Percentiles rank a stretch among this genome's conserved stretches.
Conservation (phyloP, 2,888 invertebrate genomes). For the Muschampia plurimacula region DNA sequence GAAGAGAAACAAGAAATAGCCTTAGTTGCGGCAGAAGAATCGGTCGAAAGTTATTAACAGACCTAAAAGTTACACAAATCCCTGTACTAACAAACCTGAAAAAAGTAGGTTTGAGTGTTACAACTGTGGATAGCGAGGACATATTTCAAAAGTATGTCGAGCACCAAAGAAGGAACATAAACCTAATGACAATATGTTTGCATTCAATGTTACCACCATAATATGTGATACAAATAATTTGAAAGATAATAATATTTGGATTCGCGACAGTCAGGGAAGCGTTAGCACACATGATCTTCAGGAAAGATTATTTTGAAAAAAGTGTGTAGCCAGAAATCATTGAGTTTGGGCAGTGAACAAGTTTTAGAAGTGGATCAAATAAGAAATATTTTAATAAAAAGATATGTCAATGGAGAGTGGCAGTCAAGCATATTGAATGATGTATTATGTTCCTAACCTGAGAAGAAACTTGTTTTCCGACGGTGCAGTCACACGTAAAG, state of each 20-base stretch:
- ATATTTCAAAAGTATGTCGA: slow-evolving; percentile 50
- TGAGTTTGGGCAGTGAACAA: slow-evolving; percentile 49
- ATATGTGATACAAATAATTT: not conserved
- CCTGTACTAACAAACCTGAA: not conserved
- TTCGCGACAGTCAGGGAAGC: slow-evolving; percentile 48
- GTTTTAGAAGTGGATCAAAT: slow-evolving; percentile 45
- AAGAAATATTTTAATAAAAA: slow-evolving; percentile 48
- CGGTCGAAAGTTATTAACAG: too few relatives aligned
- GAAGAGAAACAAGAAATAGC: slow-evolving; percentile 46
- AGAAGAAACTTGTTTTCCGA: slow-evolving; percentile 42
- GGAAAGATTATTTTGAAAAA: slow-evolving; percentile 36
- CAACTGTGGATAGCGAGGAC: slow-evolving; percentile 48
- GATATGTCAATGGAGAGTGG: slow-evolving; percentile 49
- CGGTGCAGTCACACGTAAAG: slow-evolving; percentile 33
- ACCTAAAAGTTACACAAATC: too few relatives aligned
- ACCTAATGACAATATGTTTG: slow-evolving; percentile 42
- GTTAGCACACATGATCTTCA: slow-evolving; percentile 48
- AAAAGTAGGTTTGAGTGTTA: slow-evolving; percentile 49
- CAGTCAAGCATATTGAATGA: slow-evolving; percentile 40
- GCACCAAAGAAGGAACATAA: slow-evolving; percentile 44
- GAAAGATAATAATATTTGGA: slow-evolving; percentile 34
- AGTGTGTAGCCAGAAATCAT: slow-evolving; percentile 19
- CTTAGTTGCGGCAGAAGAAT: slow-evolving; percentile 40
- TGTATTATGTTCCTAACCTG: slow-evolving; percentile 44
- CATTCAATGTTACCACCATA: slow-evolving; percentile 41